phyloP scores from a whole-genome alignment of 1,140 invertebrate genomes.

The Belonocnema kinseyi region DNA sequence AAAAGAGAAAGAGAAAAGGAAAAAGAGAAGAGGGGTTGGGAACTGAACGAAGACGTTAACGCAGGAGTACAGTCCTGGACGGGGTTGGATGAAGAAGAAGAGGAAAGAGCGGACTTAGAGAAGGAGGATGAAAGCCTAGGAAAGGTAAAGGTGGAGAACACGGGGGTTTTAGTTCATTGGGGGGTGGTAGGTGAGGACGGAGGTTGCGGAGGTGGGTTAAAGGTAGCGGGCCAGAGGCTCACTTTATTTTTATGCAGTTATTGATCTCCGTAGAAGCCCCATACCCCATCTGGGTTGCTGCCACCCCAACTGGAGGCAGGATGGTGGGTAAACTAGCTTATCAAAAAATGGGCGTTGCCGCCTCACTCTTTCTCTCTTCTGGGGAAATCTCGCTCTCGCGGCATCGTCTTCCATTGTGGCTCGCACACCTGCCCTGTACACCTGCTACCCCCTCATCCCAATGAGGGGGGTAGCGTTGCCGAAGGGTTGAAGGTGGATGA shows the following conservation, averaged over 20 bases:
- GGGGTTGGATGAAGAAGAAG: conserved; percentile 24
- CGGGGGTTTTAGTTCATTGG: conserved; percentile 3
- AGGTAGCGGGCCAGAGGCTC: conserved; percentile 74
- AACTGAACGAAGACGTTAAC: conserved; percentile 34
- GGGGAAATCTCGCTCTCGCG: conserved; percentile 57
- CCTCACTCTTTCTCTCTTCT: conserved; percentile 66
- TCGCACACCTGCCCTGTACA: conserved; percentile 64
- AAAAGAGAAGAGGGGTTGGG: conserved; percentile 26
- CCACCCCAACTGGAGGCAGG: conserved; percentile 61
- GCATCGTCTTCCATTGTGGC: conserved; percentile 67
- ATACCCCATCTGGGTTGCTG: conserved; percentile 54
- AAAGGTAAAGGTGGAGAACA: conserved; percentile 53
- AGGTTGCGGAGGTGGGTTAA: conserved; percentile 69
- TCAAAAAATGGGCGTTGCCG: conserved; percentile 77
- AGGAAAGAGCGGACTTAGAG: conserved; percentile 35
- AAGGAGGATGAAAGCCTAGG: conserved; percentile 44
- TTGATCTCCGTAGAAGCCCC: conserved; percentile 74
- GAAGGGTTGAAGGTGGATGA: conserved; percentile 49
- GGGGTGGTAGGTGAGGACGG: conserved; percentile 47
- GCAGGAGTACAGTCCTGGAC: conserved; percentile 29
- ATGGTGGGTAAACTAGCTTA: conserved; percentile 75
- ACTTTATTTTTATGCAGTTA: conserved; percentile 77
- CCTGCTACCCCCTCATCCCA: conserved; percentile 58
- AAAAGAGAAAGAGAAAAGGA: conserved; percentile 37
- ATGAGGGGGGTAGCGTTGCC: conserved; percentile 52